Percentiles rank a stretch among this genome's conserved stretches.
Evolutionary conservation across 2,797 vertebrate genomes (phyloP).

Genomic region (Ctenosaura bakeri): DNA sequence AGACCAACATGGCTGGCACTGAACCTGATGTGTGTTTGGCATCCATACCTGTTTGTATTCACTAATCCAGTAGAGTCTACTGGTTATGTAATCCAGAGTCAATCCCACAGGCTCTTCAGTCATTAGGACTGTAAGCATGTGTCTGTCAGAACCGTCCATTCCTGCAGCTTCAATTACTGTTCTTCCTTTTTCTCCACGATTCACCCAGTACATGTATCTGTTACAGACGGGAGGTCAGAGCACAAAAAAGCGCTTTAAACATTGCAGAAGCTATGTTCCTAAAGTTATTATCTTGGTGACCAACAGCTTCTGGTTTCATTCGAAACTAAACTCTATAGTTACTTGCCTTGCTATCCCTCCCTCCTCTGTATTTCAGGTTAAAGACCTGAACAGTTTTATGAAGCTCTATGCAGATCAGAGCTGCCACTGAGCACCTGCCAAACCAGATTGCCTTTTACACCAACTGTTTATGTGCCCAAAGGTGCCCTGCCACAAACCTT

Average conservation of each 20-base stretch:
- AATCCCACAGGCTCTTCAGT: constrained; percentile 86
- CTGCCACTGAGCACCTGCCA: background rate
- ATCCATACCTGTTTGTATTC: constrained; percentile 85
- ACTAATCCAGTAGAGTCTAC: constrained; percentile 92
- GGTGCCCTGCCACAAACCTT: background rate
- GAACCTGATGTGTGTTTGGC: background rate
- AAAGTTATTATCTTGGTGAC: background rate
- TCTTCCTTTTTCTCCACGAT: constrained; percentile 75
- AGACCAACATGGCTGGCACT: background rate
- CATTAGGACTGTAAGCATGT: constrained; percentile 81
- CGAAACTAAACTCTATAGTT: background rate
- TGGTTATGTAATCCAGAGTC: constrained; percentile 83
- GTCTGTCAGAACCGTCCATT: constrained; percentile 88
- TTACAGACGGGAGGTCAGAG: background rate
- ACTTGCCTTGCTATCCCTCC: background rate
- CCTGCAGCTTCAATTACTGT: constrained; percentile 86
- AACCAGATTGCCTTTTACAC: background rate
- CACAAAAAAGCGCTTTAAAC: background rate
- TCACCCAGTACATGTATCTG: constrained; percentile 92
- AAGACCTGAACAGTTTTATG: background rate
- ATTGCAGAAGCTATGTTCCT: background rate
- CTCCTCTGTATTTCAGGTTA: background rate
- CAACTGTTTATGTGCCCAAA: too few relatives aligned
- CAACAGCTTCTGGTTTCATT: background rate
- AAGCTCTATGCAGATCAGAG: background rate